phyloP scores from a whole-genome alignment of 2,797 vertebrate species.

The Acrossocheilus fasciatus region DNA sequence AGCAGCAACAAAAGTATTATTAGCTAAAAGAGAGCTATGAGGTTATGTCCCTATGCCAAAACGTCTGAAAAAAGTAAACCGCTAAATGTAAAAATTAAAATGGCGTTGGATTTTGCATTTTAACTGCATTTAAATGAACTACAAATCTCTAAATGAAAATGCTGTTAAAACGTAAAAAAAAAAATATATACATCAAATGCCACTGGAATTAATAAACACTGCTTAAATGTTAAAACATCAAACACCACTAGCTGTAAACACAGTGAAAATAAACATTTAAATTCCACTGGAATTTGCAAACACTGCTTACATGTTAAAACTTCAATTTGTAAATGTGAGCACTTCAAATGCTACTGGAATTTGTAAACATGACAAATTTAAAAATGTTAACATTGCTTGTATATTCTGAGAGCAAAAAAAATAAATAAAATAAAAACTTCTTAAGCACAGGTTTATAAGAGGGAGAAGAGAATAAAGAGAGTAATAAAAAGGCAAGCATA shows the following conservation, averaged over 20 bases:
- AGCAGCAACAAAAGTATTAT: conserved; percentile 10
- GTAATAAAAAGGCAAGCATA: conserved; percentile 65
- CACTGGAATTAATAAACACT: neutral
- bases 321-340: neutral
- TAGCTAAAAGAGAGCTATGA: neutral
- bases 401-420: neutral
- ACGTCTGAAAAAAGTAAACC: neutral
- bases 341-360: neutral
- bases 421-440: neutral
- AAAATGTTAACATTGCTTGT: neutral
- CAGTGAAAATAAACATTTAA: no score
- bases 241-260: no score
- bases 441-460: conserved; percentile 19
- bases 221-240: neutral
- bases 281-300: neutral
- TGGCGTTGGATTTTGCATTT: no score
- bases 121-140: neutral
- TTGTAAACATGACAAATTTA: neutral
- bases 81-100: neutral
- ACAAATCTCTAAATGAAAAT: neutral
- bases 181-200: accelerated
- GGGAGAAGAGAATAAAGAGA: conserved; percentile 6
- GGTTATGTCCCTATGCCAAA: neutral
- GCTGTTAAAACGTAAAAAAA: neutral
- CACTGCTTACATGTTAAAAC: neutral